phyloP scores from a whole-genome alignment of 1,140 invertebrate species.

The Semibalanus balanoides region DNA sequence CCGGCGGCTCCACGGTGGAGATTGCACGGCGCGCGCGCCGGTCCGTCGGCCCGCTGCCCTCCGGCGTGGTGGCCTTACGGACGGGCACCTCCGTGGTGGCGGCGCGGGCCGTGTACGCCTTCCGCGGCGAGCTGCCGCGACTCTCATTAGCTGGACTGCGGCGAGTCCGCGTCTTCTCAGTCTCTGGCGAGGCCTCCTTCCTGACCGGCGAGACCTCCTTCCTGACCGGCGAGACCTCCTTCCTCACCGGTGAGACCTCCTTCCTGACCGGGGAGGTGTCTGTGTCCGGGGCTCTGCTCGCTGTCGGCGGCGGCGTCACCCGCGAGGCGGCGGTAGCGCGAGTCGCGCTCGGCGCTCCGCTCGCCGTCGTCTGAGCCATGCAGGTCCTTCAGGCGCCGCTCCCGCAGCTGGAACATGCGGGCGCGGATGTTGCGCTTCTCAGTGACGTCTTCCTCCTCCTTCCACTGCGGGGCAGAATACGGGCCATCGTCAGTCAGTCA shows the following conservation, averaged over 20 bases:
- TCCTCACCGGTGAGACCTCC: too few species aligned
- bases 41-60: not conserved
- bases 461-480: constrained; percentile 2
- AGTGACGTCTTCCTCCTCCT: not conserved
- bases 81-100: not conserved
- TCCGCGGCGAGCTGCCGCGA: not conserved
- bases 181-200: not conserved
- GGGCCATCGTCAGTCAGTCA: too few species aligned
- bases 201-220: too few species aligned
- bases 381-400: constrained; percentile 1
- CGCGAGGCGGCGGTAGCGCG: not conserved
- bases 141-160: not conserved
- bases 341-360: not conserved
- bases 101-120: not conserved
- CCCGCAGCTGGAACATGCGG: not conserved
- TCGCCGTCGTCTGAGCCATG: not conserved
- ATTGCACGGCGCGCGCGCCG: not conserved
- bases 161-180: not conserved
- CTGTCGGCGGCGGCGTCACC: not conserved
- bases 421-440: constrained; percentile 3
- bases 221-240: too few species aligned
- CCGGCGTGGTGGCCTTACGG: not conserved
- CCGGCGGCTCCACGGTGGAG: not conserved
- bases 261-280: not conserved
- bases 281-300: not conserved